A percentile compares a stretch with the other conserved stretches of the same genome.
phyloP scores from a whole-genome alignment of 2,797 vertebrate species.

The Petrocephalus sullivani region DNA sequence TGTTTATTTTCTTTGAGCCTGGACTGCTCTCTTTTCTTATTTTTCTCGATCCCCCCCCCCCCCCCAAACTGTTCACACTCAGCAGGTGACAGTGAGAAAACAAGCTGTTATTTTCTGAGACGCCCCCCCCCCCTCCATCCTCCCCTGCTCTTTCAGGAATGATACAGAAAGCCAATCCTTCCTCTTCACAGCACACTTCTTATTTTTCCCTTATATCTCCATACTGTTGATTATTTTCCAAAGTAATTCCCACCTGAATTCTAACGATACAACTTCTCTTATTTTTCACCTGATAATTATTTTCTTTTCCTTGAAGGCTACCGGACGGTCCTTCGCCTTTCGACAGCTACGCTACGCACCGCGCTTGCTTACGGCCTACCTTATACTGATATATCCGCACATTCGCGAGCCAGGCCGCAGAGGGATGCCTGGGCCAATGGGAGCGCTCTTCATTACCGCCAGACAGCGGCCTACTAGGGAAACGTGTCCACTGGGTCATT shows the following conservation, averaged over 20 bases:
- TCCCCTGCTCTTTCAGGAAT: conserved; percentile 24
- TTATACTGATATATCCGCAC: not conserved
- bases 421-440: not conserved
- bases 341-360: not conserved
- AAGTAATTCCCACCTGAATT: not conserved
- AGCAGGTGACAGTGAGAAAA: conserved; percentile 33
- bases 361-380: conserved; percentile 4
- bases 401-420: not conserved
- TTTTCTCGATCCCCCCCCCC: not conserved
- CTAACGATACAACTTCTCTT: not conserved
- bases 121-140: conserved; percentile 19
- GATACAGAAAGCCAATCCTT: not conserved
- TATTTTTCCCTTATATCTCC: not conserved
- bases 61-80: conserved; percentile 42
- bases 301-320: not conserved
- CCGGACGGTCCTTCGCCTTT: not conserved
- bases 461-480: conserved; percentile 7
- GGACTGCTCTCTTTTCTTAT: conserved; percentile 18
- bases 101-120: conserved; percentile 37
- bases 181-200: not conserved
- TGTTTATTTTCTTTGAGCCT: conserved; percentile 23
- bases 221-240: not conserved
- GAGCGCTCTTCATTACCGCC: conserved; percentile 4
- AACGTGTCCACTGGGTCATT: not conserved
- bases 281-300: not conserved